phyloP scores from a whole-genome alignment of 2,797 vertebrate species.

The Lutjanus campechanus region DNA sequence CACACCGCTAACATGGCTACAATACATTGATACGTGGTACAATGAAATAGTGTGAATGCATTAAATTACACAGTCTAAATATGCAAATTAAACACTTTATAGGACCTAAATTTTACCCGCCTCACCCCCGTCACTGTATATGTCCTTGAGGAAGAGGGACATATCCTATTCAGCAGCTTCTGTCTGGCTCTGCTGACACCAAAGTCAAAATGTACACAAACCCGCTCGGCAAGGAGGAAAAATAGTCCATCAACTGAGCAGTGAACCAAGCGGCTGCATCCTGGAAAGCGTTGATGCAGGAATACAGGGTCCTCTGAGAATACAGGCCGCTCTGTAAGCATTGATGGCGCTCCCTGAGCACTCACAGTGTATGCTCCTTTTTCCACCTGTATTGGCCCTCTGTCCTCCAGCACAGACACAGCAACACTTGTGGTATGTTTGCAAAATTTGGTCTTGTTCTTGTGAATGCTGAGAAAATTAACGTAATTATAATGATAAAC shows the following conservation, averaged over 20 bases:
- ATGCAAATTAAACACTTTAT: neutral
- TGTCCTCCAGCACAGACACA: too few species aligned
- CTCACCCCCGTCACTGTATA: constrained; percentile 2
- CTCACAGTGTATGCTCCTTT: constrained; percentile 37
- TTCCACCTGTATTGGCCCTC: constrained; percentile 44
- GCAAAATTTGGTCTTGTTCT: constrained; percentile 19
- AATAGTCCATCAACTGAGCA: constrained; percentile 74
- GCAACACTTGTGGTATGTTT: constrained; percentile 22
- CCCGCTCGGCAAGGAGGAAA: constrained; percentile 56
- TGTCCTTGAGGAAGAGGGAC: constrained; percentile 65
- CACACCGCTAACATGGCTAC: too few species aligned
- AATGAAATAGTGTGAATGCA: neutral
- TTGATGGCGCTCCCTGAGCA: constrained; percentile 48
- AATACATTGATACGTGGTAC: fast-evolving
- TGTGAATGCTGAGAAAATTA: constrained; percentile 22
- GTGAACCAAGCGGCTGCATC: constrained; percentile 57
- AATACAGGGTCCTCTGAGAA: constrained; percentile 72
- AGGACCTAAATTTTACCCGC: too few species aligned
- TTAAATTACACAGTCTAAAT: neutral
- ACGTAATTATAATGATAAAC: too few species aligned
- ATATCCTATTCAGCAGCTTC: constrained; percentile 78
- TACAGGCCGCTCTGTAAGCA: constrained; percentile 72
- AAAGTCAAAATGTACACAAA: constrained; percentile 74
- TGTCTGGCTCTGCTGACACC: constrained; percentile 75
- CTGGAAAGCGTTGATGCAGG: constrained; percentile 80